phyloP scores from a whole-genome alignment of 2,797 vertebrate genomes.

The Anguilla pacifica region DNA sequence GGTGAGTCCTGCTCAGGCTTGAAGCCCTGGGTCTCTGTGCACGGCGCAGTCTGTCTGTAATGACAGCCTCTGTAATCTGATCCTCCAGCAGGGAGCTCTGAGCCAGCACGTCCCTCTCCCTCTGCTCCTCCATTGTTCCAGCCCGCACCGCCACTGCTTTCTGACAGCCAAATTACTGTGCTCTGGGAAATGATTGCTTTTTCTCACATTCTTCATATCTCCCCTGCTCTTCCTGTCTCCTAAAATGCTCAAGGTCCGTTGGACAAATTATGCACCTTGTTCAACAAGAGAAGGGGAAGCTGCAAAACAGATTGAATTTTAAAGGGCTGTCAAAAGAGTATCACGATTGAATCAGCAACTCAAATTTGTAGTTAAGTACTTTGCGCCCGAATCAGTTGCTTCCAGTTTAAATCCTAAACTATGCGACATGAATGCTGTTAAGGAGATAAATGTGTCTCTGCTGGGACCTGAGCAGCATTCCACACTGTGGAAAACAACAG shows the following conservation, averaged over 20 bases:
- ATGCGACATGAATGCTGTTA: neutral
- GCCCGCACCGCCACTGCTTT: constrained; percentile 71
- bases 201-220: constrained; percentile 5
- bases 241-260: constrained; percentile 61
- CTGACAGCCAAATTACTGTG: constrained; percentile 75
- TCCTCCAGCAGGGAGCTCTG: constrained; percentile 62
- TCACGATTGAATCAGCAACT: neutral
- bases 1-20: constrained; percentile 71
- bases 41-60: constrained; percentile 74
- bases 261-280: constrained; percentile 63
- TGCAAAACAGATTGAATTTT: constrained; percentile 25
- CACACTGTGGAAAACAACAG: no score
- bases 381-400: neutral
- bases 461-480: no score
- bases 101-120: constrained; percentile 57
- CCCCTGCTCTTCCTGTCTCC: constrained; percentile 40
- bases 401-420: neutral
- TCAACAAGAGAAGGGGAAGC: constrained; percentile 46
- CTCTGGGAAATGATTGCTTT: constrained; percentile 69
- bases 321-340: neutral
- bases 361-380: neutral
- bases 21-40: constrained; percentile 71
- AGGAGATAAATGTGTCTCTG: neutral
- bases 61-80: constrained; percentile 75
- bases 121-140: constrained; percentile 72